Percentiles rank a stretch among this genome's conserved stretches.
Evolutionary conservation across 2,113 vertebrate genomes (phyloP).

Genomic region (Podilymbus podiceps): DNA sequence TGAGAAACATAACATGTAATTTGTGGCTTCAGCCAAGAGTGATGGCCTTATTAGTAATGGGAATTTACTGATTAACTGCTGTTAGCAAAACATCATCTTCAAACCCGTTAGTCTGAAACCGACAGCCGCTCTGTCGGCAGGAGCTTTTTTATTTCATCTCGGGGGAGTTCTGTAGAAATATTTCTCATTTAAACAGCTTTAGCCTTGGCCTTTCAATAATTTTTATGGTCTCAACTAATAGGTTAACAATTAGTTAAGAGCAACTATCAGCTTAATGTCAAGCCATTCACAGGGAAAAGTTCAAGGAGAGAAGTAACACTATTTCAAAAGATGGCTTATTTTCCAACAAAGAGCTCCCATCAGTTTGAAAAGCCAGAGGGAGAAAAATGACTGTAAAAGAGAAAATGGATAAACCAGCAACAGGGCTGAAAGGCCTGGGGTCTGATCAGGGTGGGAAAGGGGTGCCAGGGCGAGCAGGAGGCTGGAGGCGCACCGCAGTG

Average conservation of each 20-base stretch:
- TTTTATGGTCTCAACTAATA: conserved; percentile 69
- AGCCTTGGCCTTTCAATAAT: conserved; percentile 64
- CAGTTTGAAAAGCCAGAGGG: not conserved
- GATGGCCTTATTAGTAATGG: conserved; percentile 77
- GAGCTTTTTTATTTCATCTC: conserved; percentile 45
- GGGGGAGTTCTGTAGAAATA: conserved; percentile 53
- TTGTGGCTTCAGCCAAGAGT: conserved; percentile 67
- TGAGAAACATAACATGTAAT: conserved; percentile 68
- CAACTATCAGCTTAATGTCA: conserved; percentile 57
- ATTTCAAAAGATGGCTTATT: conserved; percentile 47
- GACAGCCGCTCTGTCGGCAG: conserved; percentile 33
- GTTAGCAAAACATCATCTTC: conserved; percentile 74
- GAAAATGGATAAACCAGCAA: not conserved
- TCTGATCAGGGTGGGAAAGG: not conserved
- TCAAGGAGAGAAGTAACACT: conserved; percentile 70
- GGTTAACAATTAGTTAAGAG: conserved; percentile 74
- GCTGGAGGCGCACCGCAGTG: not conserved
- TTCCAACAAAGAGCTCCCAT: conserved; percentile 24
- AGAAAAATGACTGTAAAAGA: conserved; percentile 13
- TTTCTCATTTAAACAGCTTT: conserved; percentile 69
- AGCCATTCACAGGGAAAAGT: conserved; percentile 61
- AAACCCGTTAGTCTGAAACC: conserved; percentile 64
- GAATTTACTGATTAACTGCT: conserved; percentile 75
- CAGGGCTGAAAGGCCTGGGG: not conserved
- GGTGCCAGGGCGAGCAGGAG: not conserved